Evolutionary conservation across 1,140 invertebrate genomes (phyloP).

Genomic region (Subanguina moxae): DNA sequence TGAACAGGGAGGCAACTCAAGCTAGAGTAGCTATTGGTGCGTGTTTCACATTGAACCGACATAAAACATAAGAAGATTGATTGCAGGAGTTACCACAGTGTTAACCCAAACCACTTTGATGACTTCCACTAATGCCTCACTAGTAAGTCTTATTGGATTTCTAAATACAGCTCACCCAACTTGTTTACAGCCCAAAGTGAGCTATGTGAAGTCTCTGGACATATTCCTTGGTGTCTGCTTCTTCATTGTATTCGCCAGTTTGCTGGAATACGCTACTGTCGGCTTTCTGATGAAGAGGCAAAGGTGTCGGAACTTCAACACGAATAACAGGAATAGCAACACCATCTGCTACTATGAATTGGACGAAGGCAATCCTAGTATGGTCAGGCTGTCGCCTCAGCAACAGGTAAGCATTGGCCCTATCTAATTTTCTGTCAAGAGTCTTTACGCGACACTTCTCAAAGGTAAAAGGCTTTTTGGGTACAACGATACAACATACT

Average conservation of each 20-base stretch:
- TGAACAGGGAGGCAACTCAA: conserved; percentile 87
- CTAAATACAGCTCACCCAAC: not conserved
- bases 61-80: not conserved
- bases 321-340: conserved; percentile 6
- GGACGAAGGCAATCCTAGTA: conserved; percentile 28
- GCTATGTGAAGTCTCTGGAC: conserved; percentile 58
- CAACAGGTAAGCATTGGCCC: not conserved
- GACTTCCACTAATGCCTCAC: conserved; percentile 58
- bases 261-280: conserved; percentile 55
- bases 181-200: conserved; percentile 67
- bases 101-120: conserved; percentile 60
- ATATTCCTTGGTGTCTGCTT: conserved; percentile 59
- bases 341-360: conserved; percentile 46
- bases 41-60: conserved; percentile 4
- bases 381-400: not conserved
- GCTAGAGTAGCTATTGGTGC: conserved; percentile 86
- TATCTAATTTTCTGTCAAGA: not conserved
- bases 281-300: conserved; percentile 57
- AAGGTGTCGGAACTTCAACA: conserved; percentile 17
- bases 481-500: no score
- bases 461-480: no score
- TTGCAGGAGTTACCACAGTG: conserved; percentile 43
- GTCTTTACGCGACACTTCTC: not conserved
- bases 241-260: conserved; percentile 57
- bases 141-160: conserved; percentile 38